phyloP scores from a whole-genome alignment of 2,797 vertebrate species.

The Coreius guichenoti region DNA sequence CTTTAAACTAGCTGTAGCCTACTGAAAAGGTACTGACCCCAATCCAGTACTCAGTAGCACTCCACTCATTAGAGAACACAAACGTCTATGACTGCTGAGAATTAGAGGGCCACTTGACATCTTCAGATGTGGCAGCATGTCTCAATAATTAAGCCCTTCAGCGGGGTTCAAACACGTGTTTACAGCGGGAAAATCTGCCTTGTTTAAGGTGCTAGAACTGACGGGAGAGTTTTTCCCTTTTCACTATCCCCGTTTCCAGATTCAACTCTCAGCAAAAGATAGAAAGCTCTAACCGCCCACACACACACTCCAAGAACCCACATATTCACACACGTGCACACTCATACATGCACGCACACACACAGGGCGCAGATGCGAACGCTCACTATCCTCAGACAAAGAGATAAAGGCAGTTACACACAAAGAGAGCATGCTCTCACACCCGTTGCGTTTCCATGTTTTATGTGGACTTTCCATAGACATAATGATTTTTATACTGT shows the following conservation, averaged over 20 bases:
- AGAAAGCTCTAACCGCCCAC: conserved; percentile 43
- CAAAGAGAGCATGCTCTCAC: not conserved
- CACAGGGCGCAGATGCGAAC: not conserved
- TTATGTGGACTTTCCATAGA: no score
- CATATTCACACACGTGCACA: conserved; percentile 13
- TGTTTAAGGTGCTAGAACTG: not conserved
- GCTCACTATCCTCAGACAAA: conserved; percentile 29
- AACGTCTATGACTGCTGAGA: conserved; percentile 18
- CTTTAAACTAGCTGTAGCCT: not conserved
- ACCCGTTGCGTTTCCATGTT: no score
- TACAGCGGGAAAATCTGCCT: not conserved
- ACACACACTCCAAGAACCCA: conserved; percentile 44
- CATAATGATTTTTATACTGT: no score
- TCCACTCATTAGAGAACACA: conserved; percentile 14
- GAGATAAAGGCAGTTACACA: conserved; percentile 11
- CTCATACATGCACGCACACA: not conserved
- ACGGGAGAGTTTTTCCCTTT: conserved; percentile 16
- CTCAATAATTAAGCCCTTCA: conserved; percentile 37
- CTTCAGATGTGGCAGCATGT: conserved; percentile 27
- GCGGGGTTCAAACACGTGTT: conserved; percentile 14
- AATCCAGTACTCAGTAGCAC: conserved; percentile 1
- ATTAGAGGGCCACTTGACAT: conserved; percentile 38
- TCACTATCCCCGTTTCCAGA: conserved; percentile 27
- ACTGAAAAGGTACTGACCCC: not conserved
- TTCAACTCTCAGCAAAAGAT: conserved; percentile 39